Percentiles rank a stretch among this genome's conserved stretches.
These are phyloP conservation scores for Seira sanloemensis DNA, from an alignment of 2,888 invertebrate species.

Conservation along the genomic window DNA sequence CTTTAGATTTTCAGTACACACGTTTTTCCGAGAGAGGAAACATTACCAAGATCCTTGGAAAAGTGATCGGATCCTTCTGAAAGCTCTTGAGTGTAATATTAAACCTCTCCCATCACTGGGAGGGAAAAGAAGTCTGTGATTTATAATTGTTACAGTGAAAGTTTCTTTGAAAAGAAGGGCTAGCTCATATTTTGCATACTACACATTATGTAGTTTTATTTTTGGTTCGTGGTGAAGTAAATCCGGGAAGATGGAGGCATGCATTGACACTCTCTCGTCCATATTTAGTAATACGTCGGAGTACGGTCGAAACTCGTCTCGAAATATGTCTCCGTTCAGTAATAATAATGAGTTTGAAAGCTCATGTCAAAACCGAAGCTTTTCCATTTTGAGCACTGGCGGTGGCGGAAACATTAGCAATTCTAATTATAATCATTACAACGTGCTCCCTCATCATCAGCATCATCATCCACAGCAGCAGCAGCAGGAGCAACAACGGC, in stretches of 20 bases:
- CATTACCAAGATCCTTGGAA: too few relatives aligned
- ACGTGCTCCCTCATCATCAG: neutral
- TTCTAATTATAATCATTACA: constrained; percentile 25
- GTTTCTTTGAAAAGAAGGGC: too few relatives aligned
- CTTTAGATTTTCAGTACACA: too few relatives aligned
- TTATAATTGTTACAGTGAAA: too few relatives aligned
- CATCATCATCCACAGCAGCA: constrained; percentile 6
- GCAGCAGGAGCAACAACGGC: neutral
- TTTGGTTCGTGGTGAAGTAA: neutral
- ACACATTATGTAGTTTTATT: neutral
- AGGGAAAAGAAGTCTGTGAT: too few relatives aligned
- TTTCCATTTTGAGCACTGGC: constrained; percentile 28
- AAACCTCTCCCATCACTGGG: too few relatives aligned
- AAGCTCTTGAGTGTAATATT: too few relatives aligned
- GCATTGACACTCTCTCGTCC: constrained; percentile 57
- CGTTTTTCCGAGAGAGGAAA: too few relatives aligned
- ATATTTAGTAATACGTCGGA: constrained; percentile 31
- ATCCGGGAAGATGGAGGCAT: constrained; percentile 48
- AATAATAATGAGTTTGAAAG: constrained; percentile 32
- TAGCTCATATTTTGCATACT: too few relatives aligned
- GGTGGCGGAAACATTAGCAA: neutral
- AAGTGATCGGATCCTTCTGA: too few relatives aligned
- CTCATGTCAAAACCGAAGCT: constrained; percentile 29
- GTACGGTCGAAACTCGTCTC: constrained; percentile 25
- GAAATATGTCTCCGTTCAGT: constrained; percentile 39